Base-by-base conservation (phyloP, 2,888 invertebrate species). In the Leptopilina drosophilae region DNA sequence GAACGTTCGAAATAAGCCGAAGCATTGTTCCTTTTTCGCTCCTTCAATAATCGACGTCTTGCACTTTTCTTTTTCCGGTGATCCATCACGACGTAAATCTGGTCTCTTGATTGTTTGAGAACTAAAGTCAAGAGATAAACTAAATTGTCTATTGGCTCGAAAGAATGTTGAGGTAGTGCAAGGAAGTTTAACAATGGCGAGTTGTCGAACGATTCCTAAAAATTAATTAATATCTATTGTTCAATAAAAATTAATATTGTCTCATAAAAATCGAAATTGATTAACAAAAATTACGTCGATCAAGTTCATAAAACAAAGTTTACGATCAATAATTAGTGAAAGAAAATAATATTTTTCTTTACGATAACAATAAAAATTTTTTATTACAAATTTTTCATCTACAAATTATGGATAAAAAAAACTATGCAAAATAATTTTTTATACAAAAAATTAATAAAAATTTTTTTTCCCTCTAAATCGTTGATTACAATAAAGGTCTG, bases 31-130 rank as follows among this genome's bases (percentile, higher is more conserved):
- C 64, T 78, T 64, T 80, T 84, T n/a, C 83, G 67, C 49, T 84
- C 84, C 26, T 82, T 83, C 2, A 80, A 69, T n/a, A n/a, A 69
- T 11, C 80, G 83, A 20, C 81, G 77, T 77, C 82, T 46, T 14
- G 53, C 64, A 9, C 80, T 66, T 62, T 78, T 83, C 33, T 73
- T 77, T n/a, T 73, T 78, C 11, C 77, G 77, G n/a, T 42, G 15
- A 78, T 73, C 56, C 73, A 73, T 73, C 73, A 82, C 82, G 33
- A 84, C 82, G 80, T 87, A 84, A 15, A 89, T 86, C 66, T 93
- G 91, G 78, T 95, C 95, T 49, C 94, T 91, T 0, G 95, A 95
- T 89, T 95, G 95, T 79, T 94, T 94, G 86, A 95, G 90, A 86
- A 95, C 93, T 76, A 94, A 93, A 12, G 94, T 94, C 80, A 95